These are phyloP conservation scores for Rhyzopertha dominica DNA, from an alignment of 1,140 invertebrate species.

Conservation along the genomic window DNA sequence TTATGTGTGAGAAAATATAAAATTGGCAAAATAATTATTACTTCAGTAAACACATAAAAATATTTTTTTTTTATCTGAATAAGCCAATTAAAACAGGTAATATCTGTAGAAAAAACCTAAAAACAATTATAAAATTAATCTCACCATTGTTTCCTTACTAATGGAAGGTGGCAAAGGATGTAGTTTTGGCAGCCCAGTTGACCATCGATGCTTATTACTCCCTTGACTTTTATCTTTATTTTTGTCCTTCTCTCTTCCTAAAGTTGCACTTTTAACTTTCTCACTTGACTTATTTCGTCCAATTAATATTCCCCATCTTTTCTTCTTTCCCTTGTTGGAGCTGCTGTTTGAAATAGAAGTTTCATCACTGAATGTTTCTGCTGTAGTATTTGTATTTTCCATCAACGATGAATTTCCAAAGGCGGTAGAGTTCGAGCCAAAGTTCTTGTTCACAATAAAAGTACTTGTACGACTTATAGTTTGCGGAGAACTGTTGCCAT, in stretches of 20 bases:
- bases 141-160: conserved; percentile 71
- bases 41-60: too few relatives aligned
- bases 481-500: conserved; percentile 18
- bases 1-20: too few relatives aligned
- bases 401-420: conserved; percentile 17
- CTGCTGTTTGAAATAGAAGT: conserved; percentile 31
- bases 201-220: conserved; percentile 57
- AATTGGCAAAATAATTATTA: too few relatives aligned
- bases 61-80: too few relatives aligned
- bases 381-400: conserved; percentile 17
- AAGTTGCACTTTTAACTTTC: conserved; percentile 56
- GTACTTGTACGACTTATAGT: conserved; percentile 23
- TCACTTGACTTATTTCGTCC: conserved; percentile 54
- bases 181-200: conserved; percentile 58
- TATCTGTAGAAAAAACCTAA: conserved; percentile 1
- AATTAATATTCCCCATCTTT: conserved; percentile 57
- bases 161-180: conserved; percentile 64
- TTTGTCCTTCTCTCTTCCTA: conserved; percentile 55
- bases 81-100: too few relatives aligned
- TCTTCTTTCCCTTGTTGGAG: conserved; percentile 55
- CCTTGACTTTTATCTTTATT: conserved; percentile 48
- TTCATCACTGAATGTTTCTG: conserved; percentile 28
- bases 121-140: conserved; percentile 20
- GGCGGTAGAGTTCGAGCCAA: conserved; percentile 9
- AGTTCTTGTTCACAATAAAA: conserved; percentile 29